Evolutionary conservation across 2,113 vertebrate species (phyloP), one percentile per base, ranked within the genome.

Genomic region (Atrichornis clamosus): DNA sequence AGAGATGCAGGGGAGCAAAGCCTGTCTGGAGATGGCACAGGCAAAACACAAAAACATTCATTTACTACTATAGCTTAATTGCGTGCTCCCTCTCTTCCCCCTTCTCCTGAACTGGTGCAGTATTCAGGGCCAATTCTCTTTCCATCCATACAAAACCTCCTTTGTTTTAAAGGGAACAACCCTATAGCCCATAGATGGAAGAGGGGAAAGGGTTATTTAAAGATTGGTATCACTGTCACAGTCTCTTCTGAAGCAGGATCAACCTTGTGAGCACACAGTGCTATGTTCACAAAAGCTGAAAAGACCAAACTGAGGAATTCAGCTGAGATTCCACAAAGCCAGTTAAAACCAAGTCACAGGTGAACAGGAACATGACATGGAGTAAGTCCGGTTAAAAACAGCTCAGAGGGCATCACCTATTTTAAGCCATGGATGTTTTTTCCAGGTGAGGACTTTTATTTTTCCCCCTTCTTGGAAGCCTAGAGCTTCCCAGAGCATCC

Each of bases 401-500:
- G 37, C 75, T 95, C 87, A 70, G 82, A 93, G 78, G 37, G 50
- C 56, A 90, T 65, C 89, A 77, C 83, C 72, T 95, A 41, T 95
- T 96, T 96, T 90, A 97, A 91, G 67, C 50, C 62, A 49, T 2
- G 10, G 42, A 39, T 7, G 14, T 26, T 13, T 90, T 96, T 88
- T 42, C 87, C 35, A 81, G 41, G 63, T 20, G 15, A 76, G 62
- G 67, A 89, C 64, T 93, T 90, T 32, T 52, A 9, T 84, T 96
- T 55, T 44, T 15, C 46, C 28, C n/a, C 44, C 55, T 46, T 59
- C 55, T 94, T 87, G 58, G 78, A 83, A 89, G 69, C 93, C 92
- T 79, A 50, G 63, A 96, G 87, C 93, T 96, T 97, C 90, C 62
- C 86, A 91, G 95, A 96, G 90, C 89, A 56, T 97, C 87, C 70